These are phyloP conservation scores for Sesia bembeciformis DNA, from an alignment of 2,888 invertebrate species.

Conservation along the genomic window DNA sequence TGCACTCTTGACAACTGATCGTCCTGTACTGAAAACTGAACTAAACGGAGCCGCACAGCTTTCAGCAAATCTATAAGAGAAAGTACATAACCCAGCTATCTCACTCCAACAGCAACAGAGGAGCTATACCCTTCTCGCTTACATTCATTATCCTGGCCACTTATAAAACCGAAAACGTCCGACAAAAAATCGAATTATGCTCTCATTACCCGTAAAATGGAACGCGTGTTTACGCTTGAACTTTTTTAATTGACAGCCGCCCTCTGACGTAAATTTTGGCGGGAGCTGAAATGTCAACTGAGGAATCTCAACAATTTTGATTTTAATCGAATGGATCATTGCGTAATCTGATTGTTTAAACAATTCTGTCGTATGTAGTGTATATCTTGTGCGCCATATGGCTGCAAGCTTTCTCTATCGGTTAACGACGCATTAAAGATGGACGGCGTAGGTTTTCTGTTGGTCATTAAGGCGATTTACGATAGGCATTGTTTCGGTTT, in stretches of 20 bases:
- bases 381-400: constrained; percentile 13
- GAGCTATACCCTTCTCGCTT: constrained; percentile 24
- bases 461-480: constrained; percentile 25
- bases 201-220: constrained; percentile 30
- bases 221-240: constrained; percentile 18
- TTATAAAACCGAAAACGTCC: constrained; percentile 26
- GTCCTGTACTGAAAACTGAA: constrained; percentile 24
- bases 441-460: constrained; percentile 12
- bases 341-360: background rate
- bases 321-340: background rate
- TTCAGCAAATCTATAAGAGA: constrained; percentile 68
- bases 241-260: constrained; percentile 14
- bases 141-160: constrained; percentile 37
- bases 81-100: constrained; percentile 31
- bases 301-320: background rate
- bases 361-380: too few species aligned
- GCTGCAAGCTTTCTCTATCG: constrained; percentile 16
- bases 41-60: constrained; percentile 30
- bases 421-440: constrained; percentile 19
- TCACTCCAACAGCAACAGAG: constrained; percentile 1
- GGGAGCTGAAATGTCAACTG: constrained; percentile 8
- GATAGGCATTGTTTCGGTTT: constrained; percentile 21
- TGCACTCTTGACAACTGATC: constrained; percentile 10
- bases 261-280: constrained; percentile 15
- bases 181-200: constrained; percentile 33